Evolutionary conservation across 2,888 invertebrate species (phyloP).

Genomic region (Selenia dentaria): DNA sequence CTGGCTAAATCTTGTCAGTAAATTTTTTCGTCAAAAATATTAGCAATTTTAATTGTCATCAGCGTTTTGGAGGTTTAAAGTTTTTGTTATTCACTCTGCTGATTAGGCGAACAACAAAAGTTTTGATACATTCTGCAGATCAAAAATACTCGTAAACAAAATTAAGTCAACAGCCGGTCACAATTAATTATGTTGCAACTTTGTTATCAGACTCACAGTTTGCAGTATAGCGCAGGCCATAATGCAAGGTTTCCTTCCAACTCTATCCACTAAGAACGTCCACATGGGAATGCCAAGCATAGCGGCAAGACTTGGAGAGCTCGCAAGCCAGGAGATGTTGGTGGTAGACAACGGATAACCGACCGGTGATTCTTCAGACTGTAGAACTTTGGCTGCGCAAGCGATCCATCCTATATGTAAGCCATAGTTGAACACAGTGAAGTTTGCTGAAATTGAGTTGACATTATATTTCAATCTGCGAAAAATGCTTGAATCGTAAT

Average conservation of each 20-base stretch:
- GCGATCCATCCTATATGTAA: constrained; percentile 66
- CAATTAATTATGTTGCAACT: no score
- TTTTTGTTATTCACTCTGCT: no score
- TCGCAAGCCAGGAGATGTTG: constrained; percentile 64
- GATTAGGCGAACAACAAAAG: no score
- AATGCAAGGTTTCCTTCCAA: constrained; percentile 12
- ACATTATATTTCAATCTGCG: not conserved
- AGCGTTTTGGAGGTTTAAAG: no score
- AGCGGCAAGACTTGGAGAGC: constrained; percentile 26
- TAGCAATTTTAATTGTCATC: no score
- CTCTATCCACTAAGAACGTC: constrained; percentile 2
- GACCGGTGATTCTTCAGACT: constrained; percentile 48
- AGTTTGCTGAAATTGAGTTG: constrained; percentile 48
- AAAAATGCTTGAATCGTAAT: not conserved
- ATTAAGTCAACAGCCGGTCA: no score
- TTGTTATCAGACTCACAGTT: not conserved
- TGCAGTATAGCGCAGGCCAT: not conserved
- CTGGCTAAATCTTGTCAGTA: no score
- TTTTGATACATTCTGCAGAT: no score
- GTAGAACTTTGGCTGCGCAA: constrained; percentile 56
- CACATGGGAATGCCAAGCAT: constrained; percentile 1
- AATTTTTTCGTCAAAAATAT: no score
- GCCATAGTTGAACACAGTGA: constrained; percentile 59
- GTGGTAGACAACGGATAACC: constrained; percentile 49
- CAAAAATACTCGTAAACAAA: no score